Percentiles rank a stretch among this genome's conserved stretches.
phyloP scores from a whole-genome alignment of 2,113 vertebrate species.

The Nycticryphes semicollaris region DNA sequence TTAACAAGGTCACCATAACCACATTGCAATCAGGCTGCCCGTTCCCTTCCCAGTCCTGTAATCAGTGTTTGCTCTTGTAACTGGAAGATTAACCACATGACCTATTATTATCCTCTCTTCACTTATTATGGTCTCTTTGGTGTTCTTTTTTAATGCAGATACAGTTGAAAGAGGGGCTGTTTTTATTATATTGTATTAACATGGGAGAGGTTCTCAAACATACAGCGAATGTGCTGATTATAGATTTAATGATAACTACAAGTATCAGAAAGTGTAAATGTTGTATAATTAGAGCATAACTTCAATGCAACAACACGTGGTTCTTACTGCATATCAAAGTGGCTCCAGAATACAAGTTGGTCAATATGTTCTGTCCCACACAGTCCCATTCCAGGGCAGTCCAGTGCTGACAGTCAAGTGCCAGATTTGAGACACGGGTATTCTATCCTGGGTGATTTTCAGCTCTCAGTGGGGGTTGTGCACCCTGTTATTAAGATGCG shows the following conservation, averaged over 20 bases:
- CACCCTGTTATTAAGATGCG: not conserved
- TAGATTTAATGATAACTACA: slow-evolving; percentile 29
- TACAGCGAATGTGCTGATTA: slow-evolving; percentile 19
- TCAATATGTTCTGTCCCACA: fast-evolving
- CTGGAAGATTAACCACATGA: slow-evolving; percentile 61
- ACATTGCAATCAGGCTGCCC: slow-evolving; percentile 57
- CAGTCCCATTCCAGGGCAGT: not conserved
- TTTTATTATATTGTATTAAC: slow-evolving; percentile 60
- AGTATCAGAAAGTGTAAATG: slow-evolving; percentile 26
- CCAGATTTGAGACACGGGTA: not conserved
- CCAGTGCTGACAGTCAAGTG: not conserved
- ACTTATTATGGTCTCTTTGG: slow-evolving; percentile 42
- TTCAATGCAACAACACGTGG: not conserved
- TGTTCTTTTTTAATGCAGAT: slow-evolving; percentile 46
- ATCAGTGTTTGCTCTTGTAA: slow-evolving; percentile 65
- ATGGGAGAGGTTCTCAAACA: slow-evolving; percentile 38
- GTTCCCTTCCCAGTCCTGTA: slow-evolving; percentile 42
- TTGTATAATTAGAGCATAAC: slow-evolving; percentile 3
- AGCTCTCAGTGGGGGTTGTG: not conserved
- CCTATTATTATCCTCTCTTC: slow-evolving; percentile 61
- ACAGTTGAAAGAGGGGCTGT: slow-evolving; percentile 20
- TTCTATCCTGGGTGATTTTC: not conserved
- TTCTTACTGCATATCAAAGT: not conserved
- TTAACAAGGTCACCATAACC: slow-evolving; percentile 66
- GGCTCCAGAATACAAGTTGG: not conserved